Conservation (phyloP, 2,113 vertebrate species). For the Dolichallabes microphthalmus region DNA sequence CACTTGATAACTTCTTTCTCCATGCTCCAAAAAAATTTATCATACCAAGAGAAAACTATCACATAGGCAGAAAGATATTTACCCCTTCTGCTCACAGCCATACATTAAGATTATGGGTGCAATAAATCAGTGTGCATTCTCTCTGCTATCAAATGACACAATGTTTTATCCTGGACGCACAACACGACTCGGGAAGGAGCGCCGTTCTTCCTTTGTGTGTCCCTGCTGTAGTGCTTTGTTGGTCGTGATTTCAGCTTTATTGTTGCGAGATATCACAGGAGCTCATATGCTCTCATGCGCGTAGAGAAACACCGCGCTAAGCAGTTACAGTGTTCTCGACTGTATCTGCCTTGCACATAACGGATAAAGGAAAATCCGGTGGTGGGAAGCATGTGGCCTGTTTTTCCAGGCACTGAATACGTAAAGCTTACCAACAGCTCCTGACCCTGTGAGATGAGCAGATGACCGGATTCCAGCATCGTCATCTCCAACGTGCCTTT, state of each 20-base stretch:
- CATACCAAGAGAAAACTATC: neutral
- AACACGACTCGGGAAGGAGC: constrained; percentile 51
- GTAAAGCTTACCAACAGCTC: constrained; percentile 79
- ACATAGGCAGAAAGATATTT: neutral
- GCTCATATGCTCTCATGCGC: constrained; percentile 27
- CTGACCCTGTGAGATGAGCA: constrained; percentile 80
- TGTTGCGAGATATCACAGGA: constrained; percentile 14
- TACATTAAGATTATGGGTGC: constrained; percentile 50
- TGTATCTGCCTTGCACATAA: neutral
- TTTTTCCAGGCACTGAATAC: neutral
- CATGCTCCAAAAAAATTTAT: neutral
- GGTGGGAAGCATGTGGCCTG: neutral
- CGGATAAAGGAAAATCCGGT: neutral
- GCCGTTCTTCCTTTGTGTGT: constrained; percentile 29
- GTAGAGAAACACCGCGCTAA: constrained; percentile 3
- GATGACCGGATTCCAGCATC: constrained; percentile 81
- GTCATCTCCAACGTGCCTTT: constrained; percentile 74
- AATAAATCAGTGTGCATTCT: constrained; percentile 56
- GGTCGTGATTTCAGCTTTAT: constrained; percentile 16
- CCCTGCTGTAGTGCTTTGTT: neutral
- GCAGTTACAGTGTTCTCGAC: neutral
- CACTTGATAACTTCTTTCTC: neutral
- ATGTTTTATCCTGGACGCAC: constrained; percentile 58
- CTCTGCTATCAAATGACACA: constrained; percentile 53
- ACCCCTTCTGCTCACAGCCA: neutral